These are phyloP conservation scores for Diarsia rubi DNA, from an alignment of 2,888 invertebrate genomes.

Conservation along the genomic window DNA sequence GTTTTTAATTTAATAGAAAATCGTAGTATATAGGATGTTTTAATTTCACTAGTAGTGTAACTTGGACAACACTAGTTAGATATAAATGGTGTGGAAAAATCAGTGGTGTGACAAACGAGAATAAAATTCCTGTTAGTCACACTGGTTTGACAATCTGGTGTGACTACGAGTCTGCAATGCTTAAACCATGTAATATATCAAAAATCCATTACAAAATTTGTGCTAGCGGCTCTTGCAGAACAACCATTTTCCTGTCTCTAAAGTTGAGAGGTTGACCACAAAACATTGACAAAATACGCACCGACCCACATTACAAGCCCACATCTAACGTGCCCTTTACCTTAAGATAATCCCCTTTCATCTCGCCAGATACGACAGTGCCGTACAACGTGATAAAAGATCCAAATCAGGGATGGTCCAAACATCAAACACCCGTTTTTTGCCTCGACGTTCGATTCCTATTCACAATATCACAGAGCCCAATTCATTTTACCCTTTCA, in stretches of 20 bases:
- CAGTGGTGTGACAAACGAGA: no score
- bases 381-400: conserved; percentile 13
- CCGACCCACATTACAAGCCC: background rate
- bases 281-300: conserved; percentile 30
- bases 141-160: no score
- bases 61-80: no score
- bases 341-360: conserved; percentile 34
- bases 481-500: conserved; percentile 50
- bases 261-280: conserved; percentile 11
- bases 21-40: no score
- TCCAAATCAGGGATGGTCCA: conserved; percentile 31
- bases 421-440: conserved; percentile 49
- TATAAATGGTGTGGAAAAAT: no score
- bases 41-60: no score
- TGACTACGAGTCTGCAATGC: no score
- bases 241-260: background rate
- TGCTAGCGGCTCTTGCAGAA: conserved; percentile 2
- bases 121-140: no score
- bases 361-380: conserved; percentile 4
- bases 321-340: conserved; percentile 5
- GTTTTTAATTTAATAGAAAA: no score
- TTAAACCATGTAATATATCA: background rate
- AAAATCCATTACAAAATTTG: conserved; percentile 1
- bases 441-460: conserved; percentile 30
- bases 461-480: conserved; percentile 35